Evolutionary conservation across 2,113 vertebrate species (phyloP), one percentile per base, ranked within the genome.

Genomic region (Tamias sibiricus): DNA sequence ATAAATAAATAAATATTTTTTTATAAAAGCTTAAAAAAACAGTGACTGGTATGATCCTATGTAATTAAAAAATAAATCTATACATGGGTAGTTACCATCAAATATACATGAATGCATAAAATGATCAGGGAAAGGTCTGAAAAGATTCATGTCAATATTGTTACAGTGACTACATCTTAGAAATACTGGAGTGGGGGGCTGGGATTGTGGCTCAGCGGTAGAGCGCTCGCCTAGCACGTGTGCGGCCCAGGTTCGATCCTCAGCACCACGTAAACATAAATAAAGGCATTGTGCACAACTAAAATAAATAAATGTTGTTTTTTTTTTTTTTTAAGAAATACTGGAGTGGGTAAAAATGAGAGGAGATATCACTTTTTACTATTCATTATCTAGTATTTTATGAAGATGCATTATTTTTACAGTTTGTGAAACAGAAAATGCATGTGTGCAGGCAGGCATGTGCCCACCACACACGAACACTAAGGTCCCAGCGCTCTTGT

Each of bases 51-150:
- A 6, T 89, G 52, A 72, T 52, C 35, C 24, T 79, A 87, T 62
- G 40, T 92, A 75, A 94, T 77, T 19, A 90, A 93, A 94, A 75
- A 87, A 13, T n/a, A 62, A 32, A 64, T 64, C 9, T 72, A n/a
- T 49, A 42, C 20, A 20, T 42, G 16, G 72, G 8, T 40, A 79
- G 49, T 81, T n/a, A 64, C 1, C 42, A 44, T 62, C 62, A 92
- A 88, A 94, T 83, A 79, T 5, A 66, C 4, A 3, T 42, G 13
- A 1, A 30, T 47, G 35, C 52, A 52, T 49, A 64, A 62, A 62
- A 84, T 59, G 22, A 42, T 86, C 62, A 94, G 47, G 52, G 57
- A 72, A 91, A 49, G 9, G 12, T 83, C 47, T 92, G 30, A 49
- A 86, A 75, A 74, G n/a, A 81, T 19, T 84, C 37, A 49, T 22